phyloP scores from a whole-genome alignment of 2,888 invertebrate species.

The Drosophila neutralis region DNA sequence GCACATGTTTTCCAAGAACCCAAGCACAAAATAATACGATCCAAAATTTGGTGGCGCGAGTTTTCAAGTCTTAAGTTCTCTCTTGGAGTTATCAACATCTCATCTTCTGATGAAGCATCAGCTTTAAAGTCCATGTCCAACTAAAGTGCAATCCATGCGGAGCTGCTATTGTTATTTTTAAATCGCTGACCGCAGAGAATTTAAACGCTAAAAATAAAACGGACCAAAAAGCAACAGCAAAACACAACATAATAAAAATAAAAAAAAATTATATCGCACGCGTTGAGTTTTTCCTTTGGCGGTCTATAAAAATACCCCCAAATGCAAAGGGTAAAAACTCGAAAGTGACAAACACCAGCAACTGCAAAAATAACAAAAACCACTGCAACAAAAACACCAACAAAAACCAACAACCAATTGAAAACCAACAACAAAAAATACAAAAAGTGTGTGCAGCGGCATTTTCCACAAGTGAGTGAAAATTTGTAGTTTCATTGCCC shows the following conservation, averaged over 20 bases:
- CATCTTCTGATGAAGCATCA: conserved; percentile 7
- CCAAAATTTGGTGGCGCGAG: conserved; percentile 36
- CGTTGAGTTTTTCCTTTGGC: conserved; percentile 47
- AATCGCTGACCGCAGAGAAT: conserved; percentile 75
- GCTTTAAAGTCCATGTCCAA: conserved; percentile 49
- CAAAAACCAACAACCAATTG: conserved; percentile 14
- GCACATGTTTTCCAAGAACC: conserved; percentile 29
- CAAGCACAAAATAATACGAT: conserved; percentile 28
- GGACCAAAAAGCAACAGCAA: conserved; percentile 53
- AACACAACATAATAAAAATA: conserved; percentile 40
- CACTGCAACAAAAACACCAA: conserved; percentile 33
- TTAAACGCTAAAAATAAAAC: conserved; percentile 69
- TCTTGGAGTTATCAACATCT: conserved; percentile 13
- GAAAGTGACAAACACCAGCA: conserved; percentile 68
- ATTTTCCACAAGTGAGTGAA: conserved; percentile 66
- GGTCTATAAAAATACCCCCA: conserved; percentile 62
- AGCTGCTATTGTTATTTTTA: conserved; percentile 72
- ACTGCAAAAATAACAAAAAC: conserved; percentile 34
- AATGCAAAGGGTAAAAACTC: conserved; percentile 75
- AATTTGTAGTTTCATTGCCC: conserved; percentile 45
- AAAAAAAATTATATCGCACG: conserved; percentile 58
- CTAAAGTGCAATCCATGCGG: conserved; percentile 58
- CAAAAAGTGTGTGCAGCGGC: conserved; percentile 61
- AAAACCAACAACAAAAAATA: conserved; percentile 28
- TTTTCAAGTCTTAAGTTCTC: conserved; percentile 21